These are phyloP conservation scores for Eucera pruinosa DNA, from an alignment of 2,888 invertebrate genomes.

Conservation along the genomic window DNA sequence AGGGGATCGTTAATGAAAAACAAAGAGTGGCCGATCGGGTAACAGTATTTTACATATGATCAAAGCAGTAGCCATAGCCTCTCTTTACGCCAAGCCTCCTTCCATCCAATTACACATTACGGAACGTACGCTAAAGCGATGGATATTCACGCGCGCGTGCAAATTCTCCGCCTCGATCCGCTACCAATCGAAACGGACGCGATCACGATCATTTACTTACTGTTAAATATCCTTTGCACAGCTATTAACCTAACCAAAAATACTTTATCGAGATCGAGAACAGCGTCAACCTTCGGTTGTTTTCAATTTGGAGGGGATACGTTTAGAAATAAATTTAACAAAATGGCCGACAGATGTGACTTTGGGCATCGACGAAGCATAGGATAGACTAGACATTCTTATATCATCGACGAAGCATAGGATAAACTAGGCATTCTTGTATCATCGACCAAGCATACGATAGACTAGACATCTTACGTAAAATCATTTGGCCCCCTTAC, in stretches of 20 bases:
- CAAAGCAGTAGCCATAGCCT: slow-evolving; percentile 75
- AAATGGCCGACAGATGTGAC: slow-evolving; percentile 76
- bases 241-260: slow-evolving; percentile 82
- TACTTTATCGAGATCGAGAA: slow-evolving; percentile 75
- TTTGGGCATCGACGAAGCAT: slow-evolving; percentile 48
- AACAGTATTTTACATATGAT: slow-evolving; percentile 69
- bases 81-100: slow-evolving; percentile 71
- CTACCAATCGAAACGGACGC: slow-evolving; percentile 30
- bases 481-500: too few relatives aligned
- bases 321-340: slow-evolving; percentile 80
- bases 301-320: slow-evolving; percentile 80
- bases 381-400: too few relatives aligned
- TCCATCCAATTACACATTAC: slow-evolving; percentile 66
- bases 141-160: slow-evolving; percentile 33
- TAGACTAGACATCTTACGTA: too few relatives aligned
- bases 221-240: slow-evolving; percentile 71
- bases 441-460: too few relatives aligned
- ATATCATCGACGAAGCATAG: too few relatives aligned
- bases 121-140: slow-evolving; percentile 52
- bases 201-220: slow-evolving; percentile 75
- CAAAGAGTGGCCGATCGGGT: slow-evolving; percentile 58
- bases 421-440: too few relatives aligned
- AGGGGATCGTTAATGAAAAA: slow-evolving; percentile 36
- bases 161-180: slow-evolving; percentile 48
- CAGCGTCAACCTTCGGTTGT: slow-evolving; percentile 84